Evolutionary conservation across 2,797 vertebrate species (phyloP), one percentile per base, ranked within the genome.

Genomic region (Eidolon dupreanum): DNA sequence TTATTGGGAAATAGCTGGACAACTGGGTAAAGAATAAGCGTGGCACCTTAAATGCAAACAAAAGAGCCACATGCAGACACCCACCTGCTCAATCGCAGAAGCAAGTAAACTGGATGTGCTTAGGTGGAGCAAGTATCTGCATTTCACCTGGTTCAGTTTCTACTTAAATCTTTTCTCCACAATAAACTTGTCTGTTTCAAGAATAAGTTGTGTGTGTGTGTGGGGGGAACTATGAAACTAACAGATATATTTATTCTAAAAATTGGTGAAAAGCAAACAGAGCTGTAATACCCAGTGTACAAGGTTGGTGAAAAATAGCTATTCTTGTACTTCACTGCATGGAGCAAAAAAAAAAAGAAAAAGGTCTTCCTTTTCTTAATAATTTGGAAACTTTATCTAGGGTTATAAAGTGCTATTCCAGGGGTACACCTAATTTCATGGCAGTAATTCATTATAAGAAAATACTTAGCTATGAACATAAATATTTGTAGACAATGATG

Each of bases 131-230:
- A 53, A 43, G 10, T 70, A 11, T 10, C 53, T 90, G n/a, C 15
- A 19, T 81, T 94, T 65, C 68, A 78, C 41, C 2, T 8, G 11
- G 26, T 41, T 57, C 59, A 46, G 11, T 36, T 10, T 90, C 63
- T 68, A 61, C 36, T 24, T 41, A 78, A 86, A n/a, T 9, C 5
- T 12, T 65, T 75, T 83, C 49, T 46, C 46, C 10, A 46, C 4
- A 59, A 46, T 28, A 57, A 68, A 70, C 31, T 65, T 97, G 16
- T 77, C 24, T 84, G n/a, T 82, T 95, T 95, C n/a, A 79, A 84
- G 51, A 78, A 46, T 22, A 77, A 75, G 26, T 43, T 55, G 49
- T 73, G 41, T 46, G 46, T 46, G 46, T 46, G 43, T 43, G 43
- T 46, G 46, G 11, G 11, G 46, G 7, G 43, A 1, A 41, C 24